A percentile compares a stretch with the other conserved stretches of the same genome.
Conservation (phyloP, 2,113 vertebrate genomes). For the Centropus bengalensis region DNA sequence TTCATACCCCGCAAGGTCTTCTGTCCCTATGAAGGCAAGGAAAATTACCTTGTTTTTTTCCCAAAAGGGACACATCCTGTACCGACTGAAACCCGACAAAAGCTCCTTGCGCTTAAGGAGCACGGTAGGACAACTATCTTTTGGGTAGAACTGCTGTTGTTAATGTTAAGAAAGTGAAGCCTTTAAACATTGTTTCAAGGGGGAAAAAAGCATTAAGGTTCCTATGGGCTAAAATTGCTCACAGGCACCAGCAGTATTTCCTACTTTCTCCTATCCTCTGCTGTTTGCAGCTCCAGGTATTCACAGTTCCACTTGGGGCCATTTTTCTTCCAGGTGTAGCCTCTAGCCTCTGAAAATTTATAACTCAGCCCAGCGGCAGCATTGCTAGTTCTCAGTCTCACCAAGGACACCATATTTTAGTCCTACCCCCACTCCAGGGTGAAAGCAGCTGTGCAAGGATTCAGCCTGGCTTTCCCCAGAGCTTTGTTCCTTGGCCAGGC, state of each 20-base stretch:
- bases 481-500: neutral
- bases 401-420: neutral
- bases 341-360: neutral
- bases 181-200: neutral
- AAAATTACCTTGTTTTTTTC: neutral
- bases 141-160: neutral
- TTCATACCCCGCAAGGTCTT: neutral
- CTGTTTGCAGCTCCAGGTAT: neutral
- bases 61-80: rapidly evolving
- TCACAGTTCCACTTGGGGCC: neutral
- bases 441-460: neutral
- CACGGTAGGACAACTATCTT: neutral
- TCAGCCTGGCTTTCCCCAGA: neutral
- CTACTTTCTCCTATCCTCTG: neutral
- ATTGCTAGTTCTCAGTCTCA: neutral
- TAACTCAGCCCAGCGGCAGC: rapidly evolving
- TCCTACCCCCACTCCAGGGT: neutral
- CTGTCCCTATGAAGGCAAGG: neutral
- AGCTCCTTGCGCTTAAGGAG: rapidly evolving
- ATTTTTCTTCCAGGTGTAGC: neutral
- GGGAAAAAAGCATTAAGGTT: neutral
- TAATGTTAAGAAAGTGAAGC: neutral
- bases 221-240: neutral
- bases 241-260: neutral
- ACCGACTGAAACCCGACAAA: neutral